These are phyloP conservation scores for Pristiophorus japonicus DNA, from an alignment of 2,113 vertebrate species.

Conservation along the genomic window DNA sequence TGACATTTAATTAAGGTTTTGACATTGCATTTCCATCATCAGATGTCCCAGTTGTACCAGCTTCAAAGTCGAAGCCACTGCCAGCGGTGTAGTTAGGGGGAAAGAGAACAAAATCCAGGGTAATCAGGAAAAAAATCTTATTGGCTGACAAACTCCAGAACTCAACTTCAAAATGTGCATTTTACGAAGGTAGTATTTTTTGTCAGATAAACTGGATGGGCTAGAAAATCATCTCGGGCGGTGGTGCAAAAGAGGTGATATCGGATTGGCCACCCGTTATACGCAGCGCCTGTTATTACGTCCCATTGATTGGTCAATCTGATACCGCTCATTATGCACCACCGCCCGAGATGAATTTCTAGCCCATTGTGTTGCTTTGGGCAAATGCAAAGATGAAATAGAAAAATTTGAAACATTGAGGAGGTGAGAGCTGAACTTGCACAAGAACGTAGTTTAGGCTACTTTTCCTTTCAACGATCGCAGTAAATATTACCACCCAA, in stretches of 20 bases:
- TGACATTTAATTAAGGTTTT: constrained; percentile 28
- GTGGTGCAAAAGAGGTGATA: too few relatives aligned
- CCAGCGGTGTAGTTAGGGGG: neutral
- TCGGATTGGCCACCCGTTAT: too few relatives aligned
- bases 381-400: neutral
- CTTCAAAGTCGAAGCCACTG: neutral
- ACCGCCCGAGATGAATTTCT: too few relatives aligned
- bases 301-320: neutral
- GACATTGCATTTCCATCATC: constrained; percentile 14
- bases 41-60: neutral
- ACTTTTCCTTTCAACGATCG: neutral
- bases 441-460: neutral
- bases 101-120: neutral
- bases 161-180: neutral
- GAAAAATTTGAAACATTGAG: neutral
- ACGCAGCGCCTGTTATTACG: too few relatives aligned
- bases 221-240: too few relatives aligned
- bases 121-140: neutral
- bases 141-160: neutral
- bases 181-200: neutral
- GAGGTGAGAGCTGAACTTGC: neutral
- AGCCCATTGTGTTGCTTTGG: too few relatives aligned
- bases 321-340: too few relatives aligned
- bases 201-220: neutral
- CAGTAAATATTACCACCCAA: neutral